Base-by-base conservation (phyloP, 2,113 vertebrate species). In the Crotalus tigris region DNA sequence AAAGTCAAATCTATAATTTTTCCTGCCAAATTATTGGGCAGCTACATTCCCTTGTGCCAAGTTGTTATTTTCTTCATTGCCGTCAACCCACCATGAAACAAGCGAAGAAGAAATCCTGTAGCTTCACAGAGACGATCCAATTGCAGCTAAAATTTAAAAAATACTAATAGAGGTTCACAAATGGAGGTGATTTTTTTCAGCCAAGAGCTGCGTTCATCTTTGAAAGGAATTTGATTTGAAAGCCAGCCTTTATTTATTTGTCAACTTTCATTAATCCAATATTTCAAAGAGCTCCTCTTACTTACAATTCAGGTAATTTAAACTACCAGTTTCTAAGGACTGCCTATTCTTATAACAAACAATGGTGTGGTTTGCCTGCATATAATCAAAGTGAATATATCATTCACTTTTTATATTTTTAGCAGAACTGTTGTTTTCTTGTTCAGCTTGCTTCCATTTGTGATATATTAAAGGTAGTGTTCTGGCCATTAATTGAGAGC, bases 171-270 rank as follows among this genome's bases (percentile, higher is more conserved):
- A 93, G 5, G 93, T 94, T 95, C 94, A 92, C 93, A 55, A 95
- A 85, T 88, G 90, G 53, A 92, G 94, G 94, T 61, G 2, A 88
- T 69, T 96, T 94, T 29, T 58, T 93, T 90, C 95, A 96, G 94
- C 95, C 96, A 96, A 95, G 95, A 96, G 94, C 92, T 94, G 95
- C 94, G 64, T 91, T 95, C 85, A 93, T 94, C 89, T 75, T 94
- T 92, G 90, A 57, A 26, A 39, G 87, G 61, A 92, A 53, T 86
- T 96, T 92, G 10, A 29, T 7, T 49, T 44, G 5, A 49, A 6
- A 29, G 10, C 1, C 64, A 89, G 24, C 26, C 13, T 15, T 33
- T n/a, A 33, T 12, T 44, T 51, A n/a, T 10, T 4, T 26, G 8
- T 58, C 55, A 59, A 4, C 46, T n/a, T 87, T 23, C 29, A 49